phyloP scores from a whole-genome alignment of 2,797 vertebrate species.

The Psittacula derbiana region DNA sequence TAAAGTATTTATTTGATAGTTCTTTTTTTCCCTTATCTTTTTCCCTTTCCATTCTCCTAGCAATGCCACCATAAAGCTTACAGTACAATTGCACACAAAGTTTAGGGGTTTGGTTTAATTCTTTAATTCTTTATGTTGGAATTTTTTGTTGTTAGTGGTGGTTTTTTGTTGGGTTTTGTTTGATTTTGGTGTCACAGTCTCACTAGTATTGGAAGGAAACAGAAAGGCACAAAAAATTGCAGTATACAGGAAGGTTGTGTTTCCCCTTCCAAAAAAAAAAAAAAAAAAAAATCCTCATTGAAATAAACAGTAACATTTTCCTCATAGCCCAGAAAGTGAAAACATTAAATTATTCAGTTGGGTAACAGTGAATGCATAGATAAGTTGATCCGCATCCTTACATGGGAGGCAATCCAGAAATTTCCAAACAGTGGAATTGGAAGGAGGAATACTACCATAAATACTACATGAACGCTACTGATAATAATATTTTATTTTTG shows the following conservation, averaged over 20 bases:
- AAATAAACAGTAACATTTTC: neutral
- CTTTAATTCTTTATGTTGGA: neutral
- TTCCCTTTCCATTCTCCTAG: neutral
- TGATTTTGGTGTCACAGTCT: neutral
- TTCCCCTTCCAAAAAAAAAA: neutral
- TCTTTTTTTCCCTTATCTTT: neutral
- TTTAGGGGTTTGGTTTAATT: neutral
- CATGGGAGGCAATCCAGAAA: neutral
- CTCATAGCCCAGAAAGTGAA: neutral
- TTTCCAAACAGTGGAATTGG: neutral
- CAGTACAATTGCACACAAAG: accelerated
- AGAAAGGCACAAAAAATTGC: neutral
- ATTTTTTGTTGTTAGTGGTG: accelerated
- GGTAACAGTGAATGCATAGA: neutral
- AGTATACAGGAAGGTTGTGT: neutral
- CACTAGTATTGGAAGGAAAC: neutral
- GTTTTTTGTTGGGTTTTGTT: neutral
- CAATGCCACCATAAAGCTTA: neutral
- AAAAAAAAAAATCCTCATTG: neutral
- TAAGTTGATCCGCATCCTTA: neutral
- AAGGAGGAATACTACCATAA: neutral
- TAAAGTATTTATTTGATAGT: neutral
- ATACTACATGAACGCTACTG: neutral
- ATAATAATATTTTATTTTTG: neutral
- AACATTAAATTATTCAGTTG: neutral